Conservation (phyloP, 2,113 vertebrate species). For the Apus apus region DNA sequence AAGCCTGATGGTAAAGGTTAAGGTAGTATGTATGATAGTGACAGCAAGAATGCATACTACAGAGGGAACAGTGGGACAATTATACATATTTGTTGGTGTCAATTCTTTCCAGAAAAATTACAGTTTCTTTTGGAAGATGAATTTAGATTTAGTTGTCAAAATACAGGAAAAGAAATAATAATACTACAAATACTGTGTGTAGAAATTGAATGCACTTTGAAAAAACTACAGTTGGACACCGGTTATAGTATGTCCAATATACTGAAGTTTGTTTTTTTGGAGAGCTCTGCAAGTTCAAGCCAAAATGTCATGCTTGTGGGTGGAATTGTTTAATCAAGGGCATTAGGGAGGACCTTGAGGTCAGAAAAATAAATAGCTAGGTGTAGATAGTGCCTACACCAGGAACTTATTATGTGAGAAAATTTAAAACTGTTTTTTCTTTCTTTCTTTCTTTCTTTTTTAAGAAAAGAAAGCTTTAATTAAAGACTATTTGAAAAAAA, state of each 20-base stretch:
- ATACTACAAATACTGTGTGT: background rate
- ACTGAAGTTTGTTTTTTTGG: background rate
- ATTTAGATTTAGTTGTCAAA: background rate
- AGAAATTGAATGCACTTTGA: background rate
- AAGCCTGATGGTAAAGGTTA: background rate
- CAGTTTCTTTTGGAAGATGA: background rate
- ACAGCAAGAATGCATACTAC: background rate
- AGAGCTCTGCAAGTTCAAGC: background rate
- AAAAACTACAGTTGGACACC: background rate
- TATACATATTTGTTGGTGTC: background rate
- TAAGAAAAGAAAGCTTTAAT: background rate
- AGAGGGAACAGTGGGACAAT: background rate
- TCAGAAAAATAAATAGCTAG: background rate
- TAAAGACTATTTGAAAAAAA: background rate
- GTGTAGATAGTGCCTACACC: background rate
- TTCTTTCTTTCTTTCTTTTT: background rate
- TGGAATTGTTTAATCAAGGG: background rate
- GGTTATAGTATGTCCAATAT: background rate
- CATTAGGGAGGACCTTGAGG: background rate
- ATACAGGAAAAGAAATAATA: background rate
- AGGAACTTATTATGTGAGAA: too few relatives aligned
- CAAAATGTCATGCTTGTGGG: background rate
- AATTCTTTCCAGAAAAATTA: background rate
- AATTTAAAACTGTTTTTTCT: background rate
- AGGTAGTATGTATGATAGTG: background rate